A percentile compares a stretch with the other conserved stretches of the same genome.
phyloP scores from a whole-genome alignment of 2,888 invertebrate genomes.

The Mechanitis mazaeus region DNA sequence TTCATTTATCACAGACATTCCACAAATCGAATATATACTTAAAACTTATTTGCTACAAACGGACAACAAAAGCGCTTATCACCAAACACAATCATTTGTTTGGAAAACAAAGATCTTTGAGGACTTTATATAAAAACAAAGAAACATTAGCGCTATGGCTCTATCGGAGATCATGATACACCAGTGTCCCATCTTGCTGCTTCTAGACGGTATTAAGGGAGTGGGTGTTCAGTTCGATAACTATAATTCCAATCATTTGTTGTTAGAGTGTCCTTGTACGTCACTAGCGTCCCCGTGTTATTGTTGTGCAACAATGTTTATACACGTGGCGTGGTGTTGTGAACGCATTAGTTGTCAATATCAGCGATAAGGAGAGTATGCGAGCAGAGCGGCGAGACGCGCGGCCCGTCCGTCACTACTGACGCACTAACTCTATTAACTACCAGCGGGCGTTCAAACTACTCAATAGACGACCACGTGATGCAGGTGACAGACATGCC shows the following conservation, averaged over 20 bases:
- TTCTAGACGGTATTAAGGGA: constrained; percentile 9
- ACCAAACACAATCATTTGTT: constrained; percentile 36
- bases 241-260: constrained; percentile 21
- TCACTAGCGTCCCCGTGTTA: constrained; percentile 57
- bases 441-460: constrained; percentile 35
- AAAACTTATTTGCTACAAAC: constrained; percentile 25
- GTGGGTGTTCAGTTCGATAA: constrained; percentile 27
- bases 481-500: constrained; percentile 68
- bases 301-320: constrained; percentile 74
- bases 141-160: constrained; percentile 45
- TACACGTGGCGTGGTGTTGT: constrained; percentile 70
- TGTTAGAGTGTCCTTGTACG: constrained; percentile 38
- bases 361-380: constrained; percentile 59
- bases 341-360: constrained; percentile 44
- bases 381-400: constrained; percentile 49
- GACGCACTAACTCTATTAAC: constrained; percentile 54
- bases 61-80: constrained; percentile 40
- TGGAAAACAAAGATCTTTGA: constrained; percentile 38
- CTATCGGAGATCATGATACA: constrained; percentile 43
- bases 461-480: constrained; percentile 69
- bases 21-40: constrained; percentile 23
- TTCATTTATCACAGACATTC: constrained; percentile 32
- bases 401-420: constrained; percentile 63
- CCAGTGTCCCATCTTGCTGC: constrained; percentile 20
- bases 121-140: constrained; percentile 42